Conservation (phyloP, 2,113 vertebrate genomes). For the Aspidoscelis tigris region DNA sequence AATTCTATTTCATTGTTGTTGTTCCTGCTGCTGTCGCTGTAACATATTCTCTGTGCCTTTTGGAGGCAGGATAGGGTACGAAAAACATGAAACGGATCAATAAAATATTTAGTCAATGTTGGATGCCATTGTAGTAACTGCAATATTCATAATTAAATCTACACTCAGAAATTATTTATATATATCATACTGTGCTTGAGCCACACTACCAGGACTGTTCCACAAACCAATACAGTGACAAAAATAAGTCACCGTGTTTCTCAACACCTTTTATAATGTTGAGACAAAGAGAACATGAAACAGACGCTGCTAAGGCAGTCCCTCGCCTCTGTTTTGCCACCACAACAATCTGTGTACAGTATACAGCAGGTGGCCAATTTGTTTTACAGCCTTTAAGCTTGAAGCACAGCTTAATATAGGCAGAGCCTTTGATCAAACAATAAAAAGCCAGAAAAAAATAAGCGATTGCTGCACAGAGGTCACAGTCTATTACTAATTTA, state of each 20-base stretch:
- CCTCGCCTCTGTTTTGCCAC: not conserved
- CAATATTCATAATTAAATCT: constrained; percentile 4
- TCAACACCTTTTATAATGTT: constrained; percentile 8
- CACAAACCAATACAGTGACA: constrained; percentile 15
- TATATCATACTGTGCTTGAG: not conserved
- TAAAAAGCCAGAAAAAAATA: constrained; percentile 19
- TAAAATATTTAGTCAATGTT: not conserved
- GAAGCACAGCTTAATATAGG: not conserved
- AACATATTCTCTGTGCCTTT: too few species aligned
- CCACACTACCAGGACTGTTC: not conserved
- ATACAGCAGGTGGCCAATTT: constrained; percentile 5
- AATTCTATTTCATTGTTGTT: too few species aligned
- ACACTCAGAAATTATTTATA: not conserved
- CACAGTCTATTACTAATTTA: constrained; percentile 3
- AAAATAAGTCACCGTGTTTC: constrained; percentile 1
- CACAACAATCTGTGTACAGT: constrained; percentile 12
- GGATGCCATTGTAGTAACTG: not conserved
- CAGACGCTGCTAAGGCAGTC: not conserved
- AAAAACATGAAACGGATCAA: too few species aligned
- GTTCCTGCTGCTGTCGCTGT: too few species aligned
- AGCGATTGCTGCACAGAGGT: not conserved
- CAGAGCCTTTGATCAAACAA: constrained; percentile 23
- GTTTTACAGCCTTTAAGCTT: constrained; percentile 48
- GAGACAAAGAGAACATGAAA: constrained; percentile 35
- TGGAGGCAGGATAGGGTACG: too few species aligned